Evolutionary conservation across 37 sponge, comb jelly and placozoan species (phyloP).

Genomic region (Aplysina aerophoba): DNA sequence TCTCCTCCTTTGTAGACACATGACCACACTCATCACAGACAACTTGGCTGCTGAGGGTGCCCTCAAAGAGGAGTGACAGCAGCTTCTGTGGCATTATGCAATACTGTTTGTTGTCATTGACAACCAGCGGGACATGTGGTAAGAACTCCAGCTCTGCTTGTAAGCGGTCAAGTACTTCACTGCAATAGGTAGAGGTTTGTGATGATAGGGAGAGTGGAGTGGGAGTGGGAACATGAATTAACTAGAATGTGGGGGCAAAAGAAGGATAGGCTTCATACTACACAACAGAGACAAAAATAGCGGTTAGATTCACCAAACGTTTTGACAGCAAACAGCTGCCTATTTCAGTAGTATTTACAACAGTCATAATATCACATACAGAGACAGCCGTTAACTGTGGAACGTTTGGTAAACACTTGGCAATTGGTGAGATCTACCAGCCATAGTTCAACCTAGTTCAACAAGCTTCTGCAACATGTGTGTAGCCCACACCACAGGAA

Average conservation of each 20-base stretch:
- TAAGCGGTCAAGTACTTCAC: conserved; percentile 63
- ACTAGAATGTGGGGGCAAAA: too few species aligned
- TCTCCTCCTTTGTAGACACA: conserved; percentile 40
- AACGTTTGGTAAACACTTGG: too few species aligned
- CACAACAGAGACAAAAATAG: too few species aligned
- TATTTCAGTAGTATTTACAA: too few species aligned
- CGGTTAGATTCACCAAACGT: too few species aligned
- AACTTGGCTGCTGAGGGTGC: conserved; percentile 61
- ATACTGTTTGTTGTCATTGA: neutral
- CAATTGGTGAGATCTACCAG: too few species aligned
- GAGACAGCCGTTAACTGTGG: neutral
- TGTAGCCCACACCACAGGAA: conserved; percentile 66
- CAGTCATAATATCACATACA: neutral
- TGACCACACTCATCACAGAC: conserved; percentile 61
- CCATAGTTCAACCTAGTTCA: neutral
- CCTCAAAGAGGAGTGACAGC: conserved; percentile 68
- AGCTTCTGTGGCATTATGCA: conserved; percentile 36
- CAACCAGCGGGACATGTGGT: conserved; percentile 20
- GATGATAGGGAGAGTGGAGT: neutral
- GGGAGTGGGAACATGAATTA: conserved; percentile 12
- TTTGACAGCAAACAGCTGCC: too few species aligned
- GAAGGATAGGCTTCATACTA: too few species aligned
- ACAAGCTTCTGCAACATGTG: neutral
- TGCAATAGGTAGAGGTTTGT: neutral
- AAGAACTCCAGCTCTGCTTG: conserved; percentile 61